Evolutionary conservation across 2,113 vertebrate genomes (phyloP).

Genomic region (Lontra canadensis): DNA sequence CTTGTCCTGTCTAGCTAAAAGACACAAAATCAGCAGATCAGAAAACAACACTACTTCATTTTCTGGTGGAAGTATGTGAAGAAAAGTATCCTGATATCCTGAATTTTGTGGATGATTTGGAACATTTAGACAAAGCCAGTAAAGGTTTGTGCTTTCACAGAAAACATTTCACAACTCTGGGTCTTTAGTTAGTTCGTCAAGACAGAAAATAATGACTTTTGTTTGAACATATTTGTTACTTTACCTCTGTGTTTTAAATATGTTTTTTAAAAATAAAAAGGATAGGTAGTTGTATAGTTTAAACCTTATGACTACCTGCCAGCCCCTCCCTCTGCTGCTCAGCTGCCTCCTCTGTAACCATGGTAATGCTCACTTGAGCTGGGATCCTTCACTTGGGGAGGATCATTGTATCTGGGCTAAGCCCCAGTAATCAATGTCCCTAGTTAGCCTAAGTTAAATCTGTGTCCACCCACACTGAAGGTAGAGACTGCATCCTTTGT

Average conservation of each 20-base stretch:
- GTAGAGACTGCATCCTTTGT: not conserved
- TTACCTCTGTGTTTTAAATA: not conserved
- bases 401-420: accelerated
- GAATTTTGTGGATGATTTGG: constrained; percentile 92
- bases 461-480: not conserved
- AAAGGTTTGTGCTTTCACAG: constrained; percentile 86
- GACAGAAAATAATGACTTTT: not conserved
- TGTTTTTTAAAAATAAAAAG: not conserved
- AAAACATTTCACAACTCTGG: not conserved
- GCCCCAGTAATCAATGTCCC: not conserved
- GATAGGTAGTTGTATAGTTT: not conserved
- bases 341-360: accelerated
- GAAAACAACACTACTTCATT: constrained; percentile 95
- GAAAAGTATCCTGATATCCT: constrained; percentile 91
- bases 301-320: not conserved
- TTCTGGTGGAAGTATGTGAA: constrained; percentile 94
- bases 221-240: not conserved
- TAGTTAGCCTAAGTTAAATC: not conserved
- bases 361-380: not conserved
- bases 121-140: constrained; percentile 95
- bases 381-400: not conserved
- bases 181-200: not conserved
- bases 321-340: not conserved
- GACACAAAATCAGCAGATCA: constrained; percentile 97
- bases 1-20: constrained; percentile 87